Evolutionary conservation across 2,113 vertebrate species (phyloP).

Genomic region (Nettapus auritus): DNA sequence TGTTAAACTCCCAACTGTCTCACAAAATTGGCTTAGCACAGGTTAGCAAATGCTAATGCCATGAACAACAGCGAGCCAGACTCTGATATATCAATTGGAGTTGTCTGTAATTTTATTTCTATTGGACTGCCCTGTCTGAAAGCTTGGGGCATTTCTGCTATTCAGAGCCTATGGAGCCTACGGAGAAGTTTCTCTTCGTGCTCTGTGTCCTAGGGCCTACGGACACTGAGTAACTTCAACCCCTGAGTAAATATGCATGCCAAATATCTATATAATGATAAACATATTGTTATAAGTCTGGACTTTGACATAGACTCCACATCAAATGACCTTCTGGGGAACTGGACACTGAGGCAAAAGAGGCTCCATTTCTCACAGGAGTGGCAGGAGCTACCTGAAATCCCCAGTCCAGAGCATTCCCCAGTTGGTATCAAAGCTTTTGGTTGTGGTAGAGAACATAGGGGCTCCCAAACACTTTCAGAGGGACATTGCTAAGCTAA

Average conservation of each 20-base stretch:
- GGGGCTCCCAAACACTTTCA: not conserved
- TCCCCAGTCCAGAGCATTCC: not conserved
- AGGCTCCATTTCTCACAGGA: not conserved
- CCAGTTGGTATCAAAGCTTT: not conserved
- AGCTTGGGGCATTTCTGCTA: not conserved
- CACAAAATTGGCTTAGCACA: constrained; percentile 35
- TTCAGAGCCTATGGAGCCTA: not conserved
- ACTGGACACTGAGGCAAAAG: not conserved
- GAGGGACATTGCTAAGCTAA: constrained; percentile 13
- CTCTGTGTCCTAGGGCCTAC: not conserved
- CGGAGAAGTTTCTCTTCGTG: not conserved
- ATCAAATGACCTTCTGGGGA: not conserved
- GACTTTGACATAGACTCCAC: not conserved
- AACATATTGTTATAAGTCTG: not conserved
- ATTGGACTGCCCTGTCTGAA: not conserved
- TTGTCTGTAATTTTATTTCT: not conserved
- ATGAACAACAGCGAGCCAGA: not conserved
- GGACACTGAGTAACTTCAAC: not conserved
- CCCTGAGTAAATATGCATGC: not conserved
- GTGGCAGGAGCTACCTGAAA: not conserved
- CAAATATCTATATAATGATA: not conserved
- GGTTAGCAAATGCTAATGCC: constrained; percentile 30
- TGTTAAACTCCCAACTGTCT: constrained; percentile 33
- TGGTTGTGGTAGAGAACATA: not conserved
- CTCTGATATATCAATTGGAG: not conserved